phyloP scores from a whole-genome alignment of 2,888 invertebrate genomes.

The Drosophila helvetica region DNA sequence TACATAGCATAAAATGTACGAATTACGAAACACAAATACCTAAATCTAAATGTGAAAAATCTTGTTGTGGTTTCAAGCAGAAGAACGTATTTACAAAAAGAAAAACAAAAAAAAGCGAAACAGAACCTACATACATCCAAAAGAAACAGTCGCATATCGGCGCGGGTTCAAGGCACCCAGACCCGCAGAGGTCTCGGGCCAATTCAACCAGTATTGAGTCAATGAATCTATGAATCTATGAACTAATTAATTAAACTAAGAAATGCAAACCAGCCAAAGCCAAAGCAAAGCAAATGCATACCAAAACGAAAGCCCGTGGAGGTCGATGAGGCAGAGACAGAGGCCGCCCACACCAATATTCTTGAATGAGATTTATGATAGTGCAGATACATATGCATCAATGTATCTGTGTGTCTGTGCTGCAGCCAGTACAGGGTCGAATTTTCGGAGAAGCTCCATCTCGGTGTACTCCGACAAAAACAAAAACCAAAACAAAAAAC shows the following conservation, averaged over 20 bases:
- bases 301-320: background rate
- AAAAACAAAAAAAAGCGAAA: no score
- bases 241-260: background rate
- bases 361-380: background rate
- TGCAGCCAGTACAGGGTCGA: background rate
- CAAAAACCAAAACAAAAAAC: background rate
- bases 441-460: background rate
- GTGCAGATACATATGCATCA: background rate
- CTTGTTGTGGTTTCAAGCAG: conserved; percentile 35
- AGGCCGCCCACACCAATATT: background rate
- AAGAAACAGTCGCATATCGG: background rate
- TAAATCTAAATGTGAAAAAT: conserved; percentile 7
- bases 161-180: background rate
- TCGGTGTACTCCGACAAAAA: background rate
- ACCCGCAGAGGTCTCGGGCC: no score
- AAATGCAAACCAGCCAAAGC: background rate
- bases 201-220: background rate
- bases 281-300: no score
- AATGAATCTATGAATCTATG: background rate
- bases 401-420: background rate
- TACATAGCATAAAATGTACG: background rate
- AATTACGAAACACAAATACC: background rate
- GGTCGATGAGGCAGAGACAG: background rate
- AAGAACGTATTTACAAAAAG: background rate
- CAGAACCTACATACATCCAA: background rate